These are phyloP conservation scores for Euthynnus affinis DNA, from an alignment of 2,797 vertebrate genomes.

Conservation along the genomic window DNA sequence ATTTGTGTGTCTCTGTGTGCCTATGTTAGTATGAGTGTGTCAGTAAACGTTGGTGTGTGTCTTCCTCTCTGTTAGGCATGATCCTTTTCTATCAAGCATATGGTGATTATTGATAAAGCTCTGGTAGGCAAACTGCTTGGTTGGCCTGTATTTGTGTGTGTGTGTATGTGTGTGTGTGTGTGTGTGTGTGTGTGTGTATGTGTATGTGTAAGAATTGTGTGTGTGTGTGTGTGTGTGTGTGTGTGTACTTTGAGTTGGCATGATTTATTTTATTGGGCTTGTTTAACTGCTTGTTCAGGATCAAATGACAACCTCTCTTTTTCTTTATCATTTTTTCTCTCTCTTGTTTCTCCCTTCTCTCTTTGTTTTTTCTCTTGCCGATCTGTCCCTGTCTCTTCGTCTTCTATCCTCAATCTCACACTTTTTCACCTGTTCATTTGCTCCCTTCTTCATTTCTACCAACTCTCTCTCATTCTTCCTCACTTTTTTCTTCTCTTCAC, in stretches of 20 bases:
- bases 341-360: neutral
- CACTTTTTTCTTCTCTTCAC: neutral
- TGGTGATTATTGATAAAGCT: constrained; percentile 79
- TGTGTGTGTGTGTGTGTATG: constrained; percentile 12
- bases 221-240: constrained; percentile 5
- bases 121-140: constrained; percentile 43
- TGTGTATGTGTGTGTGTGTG: constrained; percentile 3
- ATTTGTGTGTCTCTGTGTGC: constrained; percentile 37
- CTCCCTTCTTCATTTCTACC: neutral
- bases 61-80: constrained; percentile 46
- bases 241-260: constrained; percentile 24
- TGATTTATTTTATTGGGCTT: constrained; percentile 57
- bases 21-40: constrained; percentile 16
- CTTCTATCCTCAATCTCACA: neutral
- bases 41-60: constrained; percentile 1
- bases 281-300: constrained; percentile 53
- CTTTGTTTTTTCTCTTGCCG: constrained; percentile 14
- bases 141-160: constrained; percentile 17
- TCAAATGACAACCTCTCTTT: constrained; percentile 44
- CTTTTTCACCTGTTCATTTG: neutral
- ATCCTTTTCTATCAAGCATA: constrained; percentile 72
- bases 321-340: neutral
- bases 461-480: neutral
- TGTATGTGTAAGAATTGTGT: constrained; percentile 13
- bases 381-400: neutral